Evolutionary conservation across 2,797 vertebrate species (phyloP), one percentile per base, ranked within the genome.

Genomic region (Hypotaenidia okinawae): DNA sequence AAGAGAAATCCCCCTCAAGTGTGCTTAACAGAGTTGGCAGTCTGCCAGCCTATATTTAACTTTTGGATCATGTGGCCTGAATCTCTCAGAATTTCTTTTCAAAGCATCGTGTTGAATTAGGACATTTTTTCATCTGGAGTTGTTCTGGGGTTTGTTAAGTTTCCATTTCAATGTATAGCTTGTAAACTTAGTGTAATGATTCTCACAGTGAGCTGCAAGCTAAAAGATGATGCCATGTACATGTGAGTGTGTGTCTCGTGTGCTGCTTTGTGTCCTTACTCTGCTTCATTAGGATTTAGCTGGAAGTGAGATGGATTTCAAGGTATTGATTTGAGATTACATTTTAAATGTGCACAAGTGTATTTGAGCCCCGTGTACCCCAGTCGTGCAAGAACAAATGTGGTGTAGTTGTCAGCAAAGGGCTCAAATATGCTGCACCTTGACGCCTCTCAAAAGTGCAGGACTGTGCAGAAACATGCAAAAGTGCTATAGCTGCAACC

Each of bases 1-100:
- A 93, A 66, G 21, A 93, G 70, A 95, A 96, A 84, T 92, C 68
- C 33, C 35, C 45, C 52, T 82, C 68, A 52, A 78, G 41, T 81
- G 41, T 78, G 43, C 66, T 84, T 93, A 88, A 93, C 52, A 22
- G 25, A 76, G 28, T 13, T 64, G 84, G 82, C 77, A 90, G 6
- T 76, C 25, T 84, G 63, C 91, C 90, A 90, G 17, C n/a, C 52
- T 90, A 19, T 94, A 87, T 95, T 94, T 95, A 94, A 83, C 68
- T 75, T 96, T 59, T 4, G 5, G 68, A 67, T 89, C 4, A 4
- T 62, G 37, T 80, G 58, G 47, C 74, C 41, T 37, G 10, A 64
- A 27, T 80, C 7, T 83, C 55, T 85, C 37, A n/a, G 41, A 57
- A 92, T 92, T 91, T 82, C 59, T 87, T 21, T 55, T 69, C 24